Evolutionary conservation across 2,888 invertebrate species (phyloP).

Genomic region (Glaucopsyche alexis): DNA sequence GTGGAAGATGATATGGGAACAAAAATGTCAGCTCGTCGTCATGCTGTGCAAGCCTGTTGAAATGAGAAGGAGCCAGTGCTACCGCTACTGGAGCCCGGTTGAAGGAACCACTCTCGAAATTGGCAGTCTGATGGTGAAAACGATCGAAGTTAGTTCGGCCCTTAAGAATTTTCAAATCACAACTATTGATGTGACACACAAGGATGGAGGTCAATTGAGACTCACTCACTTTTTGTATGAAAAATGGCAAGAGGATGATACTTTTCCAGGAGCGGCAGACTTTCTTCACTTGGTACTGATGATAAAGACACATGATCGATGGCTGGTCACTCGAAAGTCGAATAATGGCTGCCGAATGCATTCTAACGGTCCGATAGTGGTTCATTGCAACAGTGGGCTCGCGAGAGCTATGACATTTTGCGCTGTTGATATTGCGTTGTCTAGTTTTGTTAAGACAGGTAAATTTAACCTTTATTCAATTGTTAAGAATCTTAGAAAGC

Average conservation of each 20-base stretch:
- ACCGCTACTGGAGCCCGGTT: constrained; percentile 14
- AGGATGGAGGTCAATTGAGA: not conserved
- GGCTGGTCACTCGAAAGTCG: not conserved
- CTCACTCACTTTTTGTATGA: constrained; percentile 13
- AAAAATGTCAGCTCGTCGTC: constrained; percentile 8
- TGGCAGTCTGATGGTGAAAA: too few relatives aligned
- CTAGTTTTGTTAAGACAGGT: not conserved
- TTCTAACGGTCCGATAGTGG: not conserved
- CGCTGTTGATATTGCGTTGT: not conserved
- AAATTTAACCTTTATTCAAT: constrained; percentile 1
- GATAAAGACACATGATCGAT: not conserved
- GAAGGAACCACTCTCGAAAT: not conserved
- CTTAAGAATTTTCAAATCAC: too few relatives aligned
- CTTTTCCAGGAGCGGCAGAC: not conserved
- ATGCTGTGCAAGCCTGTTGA: not conserved
- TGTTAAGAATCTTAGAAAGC: not conserved
- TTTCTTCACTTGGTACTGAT: not conserved
- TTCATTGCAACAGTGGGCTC: not conserved
- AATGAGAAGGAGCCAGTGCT: not conserved
- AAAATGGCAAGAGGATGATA: constrained; percentile 10
- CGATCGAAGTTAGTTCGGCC: too few relatives aligned
- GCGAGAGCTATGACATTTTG: not conserved
- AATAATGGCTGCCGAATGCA: not conserved
- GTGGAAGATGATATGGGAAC: constrained; percentile 1
- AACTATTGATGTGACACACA: too few relatives aligned